A percentile compares a stretch with the other conserved stretches of the same genome.
Evolutionary conservation across 2,888 invertebrate genomes (phyloP).

Genomic region (Dynastes maya): DNA sequence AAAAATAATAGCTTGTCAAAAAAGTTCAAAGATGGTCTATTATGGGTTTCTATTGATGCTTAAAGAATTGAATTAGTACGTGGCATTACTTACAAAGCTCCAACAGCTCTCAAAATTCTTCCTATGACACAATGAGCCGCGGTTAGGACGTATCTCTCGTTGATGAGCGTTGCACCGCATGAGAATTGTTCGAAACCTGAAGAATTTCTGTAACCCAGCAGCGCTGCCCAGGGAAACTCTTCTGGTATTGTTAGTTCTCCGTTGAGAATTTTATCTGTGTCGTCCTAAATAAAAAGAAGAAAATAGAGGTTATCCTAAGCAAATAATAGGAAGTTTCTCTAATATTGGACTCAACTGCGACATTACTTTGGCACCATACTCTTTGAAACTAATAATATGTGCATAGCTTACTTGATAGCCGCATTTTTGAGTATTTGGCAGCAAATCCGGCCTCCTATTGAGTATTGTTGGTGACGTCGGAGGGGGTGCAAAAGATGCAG

Average conservation of each 20-base stretch:
- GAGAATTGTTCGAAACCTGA: slow-evolving; percentile 58
- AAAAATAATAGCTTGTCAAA: too few species aligned
- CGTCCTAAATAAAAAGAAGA: slow-evolving; percentile 16
- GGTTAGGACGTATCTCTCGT: slow-evolving; percentile 72
- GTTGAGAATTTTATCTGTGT: slow-evolving; percentile 63
- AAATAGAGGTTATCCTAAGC: neutral
- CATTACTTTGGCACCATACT: neutral
- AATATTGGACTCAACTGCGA: too few species aligned
- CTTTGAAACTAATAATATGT: neutral
- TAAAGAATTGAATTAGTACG: neutral
- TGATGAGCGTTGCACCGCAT: slow-evolving; percentile 74
- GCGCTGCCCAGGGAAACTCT: slow-evolving; percentile 71
- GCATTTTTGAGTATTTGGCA: slow-evolving; percentile 50
- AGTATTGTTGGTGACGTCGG: neutral
- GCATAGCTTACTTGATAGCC: slow-evolving; percentile 50
- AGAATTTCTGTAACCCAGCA: slow-evolving; percentile 67
- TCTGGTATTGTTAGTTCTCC: slow-evolving; percentile 68
- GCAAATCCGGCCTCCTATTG: slow-evolving; percentile 29
- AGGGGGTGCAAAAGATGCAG: neutral
- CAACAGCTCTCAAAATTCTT: slow-evolving; percentile 63
- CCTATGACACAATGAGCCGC: slow-evolving; percentile 74
- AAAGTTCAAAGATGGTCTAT: too few species aligned
- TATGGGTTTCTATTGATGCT: too few species aligned
- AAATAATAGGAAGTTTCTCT: too few species aligned
- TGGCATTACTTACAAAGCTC: slow-evolving; percentile 69